A percentile compares a stretch with the other conserved stretches of the same genome.
These are phyloP conservation scores for Stenolophus ochropezus DNA, from an alignment of 2,888 invertebrate genomes.

Conservation along the genomic window DNA sequence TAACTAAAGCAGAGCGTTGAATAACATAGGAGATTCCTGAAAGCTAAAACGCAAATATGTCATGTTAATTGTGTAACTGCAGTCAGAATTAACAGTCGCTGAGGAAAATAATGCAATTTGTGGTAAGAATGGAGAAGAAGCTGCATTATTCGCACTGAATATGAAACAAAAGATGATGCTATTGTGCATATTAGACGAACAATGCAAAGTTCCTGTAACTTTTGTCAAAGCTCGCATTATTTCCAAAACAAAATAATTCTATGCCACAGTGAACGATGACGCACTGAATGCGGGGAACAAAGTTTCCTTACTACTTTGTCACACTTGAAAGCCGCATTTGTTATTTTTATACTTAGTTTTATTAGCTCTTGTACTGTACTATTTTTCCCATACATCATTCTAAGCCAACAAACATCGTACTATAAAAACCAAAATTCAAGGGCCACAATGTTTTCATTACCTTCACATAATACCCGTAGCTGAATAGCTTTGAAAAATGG, in stretches of 20 bases:
- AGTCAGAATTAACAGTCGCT: conserved; percentile 4
- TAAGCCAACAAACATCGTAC: neutral
- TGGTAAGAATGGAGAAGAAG: conserved; percentile 17
- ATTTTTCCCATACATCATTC: neutral
- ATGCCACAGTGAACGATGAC: conserved; percentile 35
- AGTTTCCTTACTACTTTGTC: conserved; percentile 20
- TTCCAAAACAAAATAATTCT: conserved; percentile 44
- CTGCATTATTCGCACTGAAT: conserved; percentile 39
- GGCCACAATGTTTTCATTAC: too few species aligned
- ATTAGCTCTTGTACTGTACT: neutral
- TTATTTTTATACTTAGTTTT: conserved; percentile 32
- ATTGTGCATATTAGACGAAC: conserved; percentile 35
- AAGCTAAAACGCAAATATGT: conserved; percentile 34
- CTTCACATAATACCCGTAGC: too few species aligned
- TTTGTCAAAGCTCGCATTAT: conserved; percentile 29
- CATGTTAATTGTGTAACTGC: conserved; percentile 21
- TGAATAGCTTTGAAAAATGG: too few species aligned
- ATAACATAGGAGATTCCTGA: neutral
- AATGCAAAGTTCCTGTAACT: conserved; percentile 42
- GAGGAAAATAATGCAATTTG: conserved; percentile 31
- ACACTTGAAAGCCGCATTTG: conserved; percentile 16
- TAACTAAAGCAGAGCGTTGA: neutral
- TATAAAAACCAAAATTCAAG: too few species aligned
- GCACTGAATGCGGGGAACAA: conserved; percentile 31
- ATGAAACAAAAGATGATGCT: conserved; percentile 43